Base-by-base conservation (phyloP, 2,888 invertebrate genomes). In the Caradrina kadenii region DNA sequence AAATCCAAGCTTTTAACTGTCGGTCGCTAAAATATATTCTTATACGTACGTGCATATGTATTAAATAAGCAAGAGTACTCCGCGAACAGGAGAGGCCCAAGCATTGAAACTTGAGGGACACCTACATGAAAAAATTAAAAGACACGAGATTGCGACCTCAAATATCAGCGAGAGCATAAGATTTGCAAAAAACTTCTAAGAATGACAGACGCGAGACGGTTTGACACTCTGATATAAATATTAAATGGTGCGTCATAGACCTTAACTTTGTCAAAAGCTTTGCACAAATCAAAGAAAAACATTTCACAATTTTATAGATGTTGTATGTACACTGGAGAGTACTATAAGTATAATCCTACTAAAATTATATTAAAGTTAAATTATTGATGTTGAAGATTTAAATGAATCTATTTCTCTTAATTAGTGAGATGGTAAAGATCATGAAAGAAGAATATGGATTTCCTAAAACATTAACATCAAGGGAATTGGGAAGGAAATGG, bases 361-460 rank as follows among this genome's bases (percentile, higher is more conserved):
- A 3, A 53, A 35, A 50, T 21, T 4, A 4, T 26, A 8, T 11
- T 15, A n/a, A n/a, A n/a, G n/a, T n/a, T n/a, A n/a, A n/a, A n/a
- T n/a, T n/a, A n/a, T n/a, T n/a, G n/a, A n/a, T n/a, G n/a, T n/a
- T 72, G 17, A n/a, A 13, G 13, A 13, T 55, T 5, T 55, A 35
- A 73, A 49, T 63, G 0, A 42, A 54, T 39, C 50, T 39, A 0
- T 50, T 67, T 65, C 42, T 70, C 63, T 76, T 67, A 70, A 72
- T 35, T 84, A 96, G 96, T 75, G 92, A 93, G 63, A 86, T 96
- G 15, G 82, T 88, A 19, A 84, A 86, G 17, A 93, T 94, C 42
- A 92, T 96, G 91, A 85, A 91, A 39, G 89, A 91, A 50, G 94
- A 95, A 69, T 93, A 93, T 68, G 94, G 94, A 0, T 96, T 95